These are phyloP conservation scores for Papilio gigon DNA, from an alignment of 2,888 invertebrate genomes.

Conservation along the genomic window DNA sequence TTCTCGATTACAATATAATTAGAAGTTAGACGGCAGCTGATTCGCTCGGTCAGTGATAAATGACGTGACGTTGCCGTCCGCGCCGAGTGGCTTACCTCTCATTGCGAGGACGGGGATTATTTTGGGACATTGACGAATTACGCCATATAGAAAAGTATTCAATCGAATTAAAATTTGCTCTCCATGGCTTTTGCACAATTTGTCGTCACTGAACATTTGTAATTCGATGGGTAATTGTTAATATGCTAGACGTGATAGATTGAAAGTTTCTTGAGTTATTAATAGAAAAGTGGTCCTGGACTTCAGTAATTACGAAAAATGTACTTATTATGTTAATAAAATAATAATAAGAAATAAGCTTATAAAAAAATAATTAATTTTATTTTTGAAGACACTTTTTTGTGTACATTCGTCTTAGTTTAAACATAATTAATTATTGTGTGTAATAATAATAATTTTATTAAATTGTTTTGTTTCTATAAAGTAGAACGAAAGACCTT, in stretches of 20 bases:
- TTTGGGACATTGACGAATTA: conserved; percentile 78
- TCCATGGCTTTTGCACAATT: conserved; percentile 38
- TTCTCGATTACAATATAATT: conserved; percentile 41
- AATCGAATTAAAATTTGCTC: conserved; percentile 72
- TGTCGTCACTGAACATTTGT: conserved; percentile 39
- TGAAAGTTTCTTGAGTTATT: neutral
- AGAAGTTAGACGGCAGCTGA: conserved; percentile 52
- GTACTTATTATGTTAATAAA: too few relatives aligned
- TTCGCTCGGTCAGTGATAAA: conserved; percentile 69
- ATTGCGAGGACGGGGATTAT: conserved; percentile 76
- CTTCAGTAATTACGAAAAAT: too few relatives aligned
- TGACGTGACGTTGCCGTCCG: conserved; percentile 73
- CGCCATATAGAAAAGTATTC: conserved; percentile 73
- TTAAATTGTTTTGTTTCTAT: too few relatives aligned
- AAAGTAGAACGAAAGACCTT: too few relatives aligned
- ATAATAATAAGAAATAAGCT: neutral
- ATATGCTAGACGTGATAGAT: neutral
- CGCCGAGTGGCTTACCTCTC: conserved; percentile 72
- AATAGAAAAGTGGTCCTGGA: neutral
- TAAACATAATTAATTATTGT: too few relatives aligned
- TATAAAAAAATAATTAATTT: too few relatives aligned
- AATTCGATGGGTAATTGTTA: conserved; percentile 31
- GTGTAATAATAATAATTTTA: too few relatives aligned
- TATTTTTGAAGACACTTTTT: too few relatives aligned
- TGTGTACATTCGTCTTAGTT: too few relatives aligned